Base-by-base conservation (phyloP, 1,140 invertebrate genomes). In the Xylocopa sonorina region DNA sequence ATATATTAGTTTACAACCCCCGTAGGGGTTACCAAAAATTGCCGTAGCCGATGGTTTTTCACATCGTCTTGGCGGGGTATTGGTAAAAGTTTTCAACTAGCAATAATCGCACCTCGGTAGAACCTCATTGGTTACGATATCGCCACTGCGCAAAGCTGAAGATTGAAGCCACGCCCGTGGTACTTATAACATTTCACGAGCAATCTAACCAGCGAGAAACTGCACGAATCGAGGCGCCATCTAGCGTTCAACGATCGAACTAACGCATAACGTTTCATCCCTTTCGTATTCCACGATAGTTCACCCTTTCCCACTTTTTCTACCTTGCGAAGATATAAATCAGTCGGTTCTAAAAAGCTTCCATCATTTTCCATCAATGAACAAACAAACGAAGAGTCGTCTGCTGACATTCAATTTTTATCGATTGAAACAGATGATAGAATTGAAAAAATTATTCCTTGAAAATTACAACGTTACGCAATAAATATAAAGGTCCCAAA, bases 41-140 rank as follows among this genome's bases (percentile, higher is more conserved):
- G 96, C 96, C 96, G 94, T 96, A 96, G 96, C 94, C 96, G 95
- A 95, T 96, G 96, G 95, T 97, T 95, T 97, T 97, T 97, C 96
- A 97, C 96, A 96, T 95, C 95, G 96, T 95, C 96, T 94, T 94
- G 96, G 96, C 97, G 97, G 96, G 96, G 96, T 97, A 98, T 98
- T 97, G 97, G 97, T 96, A 96, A 96, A 95, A 96, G 96, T 96
- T 96, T 96, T 96, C 96, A 96, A 96, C 95, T 96, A 96, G 96
- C 95, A 96, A 96, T 96, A 96, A 96, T 96, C 95, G 95, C 96
- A 96, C 95, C 95, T 96, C 96, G 94, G 95, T 95, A 95, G 91
- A 94, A 95, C 95, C 95, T 97, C 96, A 97, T 96, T 95, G 96
- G 95, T 97, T 96, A 96, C 95, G 95, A 96, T 96, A 96, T 95